Percentiles rank a stretch among this genome's conserved stretches.
These are phyloP conservation scores for Melopsittacus undulatus DNA, from an alignment of 2,797 vertebrate species.

Conservation along the genomic window DNA sequence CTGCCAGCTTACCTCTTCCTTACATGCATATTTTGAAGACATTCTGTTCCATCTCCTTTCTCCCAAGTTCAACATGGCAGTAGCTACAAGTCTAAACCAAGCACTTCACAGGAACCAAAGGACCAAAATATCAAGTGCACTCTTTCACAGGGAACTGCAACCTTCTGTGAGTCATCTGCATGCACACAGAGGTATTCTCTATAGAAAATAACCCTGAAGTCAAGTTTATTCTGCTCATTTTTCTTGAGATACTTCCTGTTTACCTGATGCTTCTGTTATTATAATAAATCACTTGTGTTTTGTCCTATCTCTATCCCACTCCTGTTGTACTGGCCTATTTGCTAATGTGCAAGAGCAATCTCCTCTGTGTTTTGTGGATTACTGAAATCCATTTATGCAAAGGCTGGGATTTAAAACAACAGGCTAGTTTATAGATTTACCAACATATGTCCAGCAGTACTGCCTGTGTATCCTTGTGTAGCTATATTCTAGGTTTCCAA, in stretches of 20 bases:
- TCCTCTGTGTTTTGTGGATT: conserved; percentile 32
- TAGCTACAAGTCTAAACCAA: neutral
- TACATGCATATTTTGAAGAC: neutral
- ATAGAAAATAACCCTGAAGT: neutral
- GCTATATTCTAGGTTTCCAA: neutral
- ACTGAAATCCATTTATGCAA: conserved; percentile 61
- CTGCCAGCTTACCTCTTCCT: neutral
- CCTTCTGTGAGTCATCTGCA: neutral
- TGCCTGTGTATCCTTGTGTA: neutral
- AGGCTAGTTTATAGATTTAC: conserved; percentile 30
- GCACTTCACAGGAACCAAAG: neutral
- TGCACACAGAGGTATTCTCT: neutral
- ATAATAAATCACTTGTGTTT: neutral
- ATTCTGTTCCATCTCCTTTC: neutral
- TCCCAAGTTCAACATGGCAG: neutral
- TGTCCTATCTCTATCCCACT: neutral
- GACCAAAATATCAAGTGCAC: neutral
- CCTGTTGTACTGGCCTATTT: neutral
- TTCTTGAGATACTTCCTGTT: neutral
- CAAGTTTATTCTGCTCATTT: neutral
- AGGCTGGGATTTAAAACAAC: conserved; percentile 55
- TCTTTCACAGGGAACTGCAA: neutral
- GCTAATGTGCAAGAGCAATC: neutral
- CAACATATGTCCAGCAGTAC: neutral
- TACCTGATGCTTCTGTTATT: neutral